phyloP scores from a whole-genome alignment of 2,888 invertebrate genomes.

The Orchesellides sinensis region DNA sequence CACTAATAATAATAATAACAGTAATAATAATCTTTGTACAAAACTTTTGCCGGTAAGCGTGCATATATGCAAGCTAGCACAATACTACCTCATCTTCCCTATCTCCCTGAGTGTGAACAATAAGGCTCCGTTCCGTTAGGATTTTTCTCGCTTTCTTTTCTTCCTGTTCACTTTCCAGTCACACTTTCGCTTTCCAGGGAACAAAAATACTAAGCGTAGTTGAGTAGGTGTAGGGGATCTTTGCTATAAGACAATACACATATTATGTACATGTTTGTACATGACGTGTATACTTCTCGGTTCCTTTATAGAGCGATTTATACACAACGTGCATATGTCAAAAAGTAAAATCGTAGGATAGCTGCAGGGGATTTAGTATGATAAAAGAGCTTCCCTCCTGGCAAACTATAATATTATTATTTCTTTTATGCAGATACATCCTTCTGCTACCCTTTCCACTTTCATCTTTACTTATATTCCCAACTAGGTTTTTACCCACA shows the following conservation, averaged over 20 bases:
- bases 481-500: neutral
- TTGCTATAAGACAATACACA: neutral
- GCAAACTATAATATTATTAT: constrained; percentile 39
- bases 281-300: neutral
- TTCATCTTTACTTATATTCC: constrained; percentile 8
- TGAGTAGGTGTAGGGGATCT: constrained; percentile 3
- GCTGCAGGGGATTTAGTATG: constrained; percentile 47
- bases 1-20: constrained; percentile 28
- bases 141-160: constrained; percentile 36
- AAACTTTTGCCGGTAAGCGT: neutral
- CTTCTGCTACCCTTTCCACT: neutral
- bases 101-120: constrained; percentile 15
- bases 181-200: constrained; percentile 32
- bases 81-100: neutral
- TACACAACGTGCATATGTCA: constrained; percentile 35
- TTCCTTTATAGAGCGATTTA: constrained; percentile 25
- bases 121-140: constrained; percentile 20
- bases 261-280: neutral
- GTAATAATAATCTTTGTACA: constrained; percentile 35
- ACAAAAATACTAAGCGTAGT: constrained; percentile 9
- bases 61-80: neutral
- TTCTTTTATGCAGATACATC: constrained; percentile 41
- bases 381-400: constrained; percentile 24
- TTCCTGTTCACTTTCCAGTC: constrained; percentile 41
- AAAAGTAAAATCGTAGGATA: constrained; percentile 31